These are phyloP conservation scores for Oenanthe melanoleuca DNA, from an alignment of 2,113 vertebrate species.

Conservation along the genomic window DNA sequence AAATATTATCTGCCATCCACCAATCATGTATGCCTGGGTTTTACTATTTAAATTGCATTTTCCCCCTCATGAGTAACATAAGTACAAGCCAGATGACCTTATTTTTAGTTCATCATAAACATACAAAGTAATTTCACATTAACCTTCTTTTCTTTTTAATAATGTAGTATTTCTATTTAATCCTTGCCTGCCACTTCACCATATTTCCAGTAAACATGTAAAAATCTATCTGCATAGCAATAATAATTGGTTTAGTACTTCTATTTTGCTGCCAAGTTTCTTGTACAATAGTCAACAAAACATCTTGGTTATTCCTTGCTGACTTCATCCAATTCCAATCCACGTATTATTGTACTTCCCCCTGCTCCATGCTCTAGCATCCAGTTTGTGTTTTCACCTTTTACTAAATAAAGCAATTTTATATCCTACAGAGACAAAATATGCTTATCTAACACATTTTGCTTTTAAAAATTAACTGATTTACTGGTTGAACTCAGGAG, in stretches of 20 bases:
- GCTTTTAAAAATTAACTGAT: neutral
- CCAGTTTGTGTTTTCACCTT: neutral
- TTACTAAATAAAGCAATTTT: slow-evolving; percentile 13
- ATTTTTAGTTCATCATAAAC: neutral
- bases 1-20: neutral
- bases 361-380: neutral
- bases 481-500: slow-evolving; percentile 3
- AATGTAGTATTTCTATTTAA: neutral
- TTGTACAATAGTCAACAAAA: neutral
- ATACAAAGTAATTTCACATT: neutral
- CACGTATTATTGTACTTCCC: neutral
- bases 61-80: neutral
- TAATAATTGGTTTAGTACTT: neutral
- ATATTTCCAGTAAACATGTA: neutral
- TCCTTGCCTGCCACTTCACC: neutral
- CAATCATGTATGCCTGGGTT: neutral
- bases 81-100: neutral
- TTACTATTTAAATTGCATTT: neutral
- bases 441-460: neutral
- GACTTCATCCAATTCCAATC: neutral
- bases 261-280: neutral
- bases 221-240: neutral
- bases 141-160: neutral
- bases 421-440: neutral
- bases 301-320: neutral